Evolutionary conservation across 2,113 vertebrate species (phyloP).

Genomic region (Ptychochromis oligacanthus): DNA sequence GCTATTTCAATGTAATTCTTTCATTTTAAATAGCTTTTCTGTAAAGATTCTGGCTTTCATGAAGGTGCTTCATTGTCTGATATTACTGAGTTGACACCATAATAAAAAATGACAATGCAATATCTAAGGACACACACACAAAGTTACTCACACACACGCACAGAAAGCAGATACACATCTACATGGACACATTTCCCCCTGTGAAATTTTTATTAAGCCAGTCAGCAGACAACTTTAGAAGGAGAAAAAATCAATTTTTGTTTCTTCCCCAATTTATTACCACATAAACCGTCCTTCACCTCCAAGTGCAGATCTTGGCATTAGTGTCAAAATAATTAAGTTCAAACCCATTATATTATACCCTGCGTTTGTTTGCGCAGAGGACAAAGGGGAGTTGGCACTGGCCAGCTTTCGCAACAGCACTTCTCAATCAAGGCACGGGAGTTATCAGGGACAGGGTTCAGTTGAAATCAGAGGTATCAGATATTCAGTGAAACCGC

Average conservation of each 20-base stretch:
- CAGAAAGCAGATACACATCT: conserved; percentile 50
- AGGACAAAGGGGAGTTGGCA: conserved; percentile 35
- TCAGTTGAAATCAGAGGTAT: not conserved
- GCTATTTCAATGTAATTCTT: not conserved
- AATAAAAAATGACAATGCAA: not conserved
- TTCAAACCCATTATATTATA: conserved; percentile 70
- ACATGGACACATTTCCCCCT: conserved; percentile 65
- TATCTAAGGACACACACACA: not conserved
- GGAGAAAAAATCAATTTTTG: conserved; percentile 78
- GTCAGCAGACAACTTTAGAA: conserved; percentile 72
- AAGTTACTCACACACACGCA: not conserved
- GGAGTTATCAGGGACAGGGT: conserved; percentile 5
- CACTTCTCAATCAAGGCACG: conserved; percentile 13
- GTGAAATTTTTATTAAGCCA: conserved; percentile 83
- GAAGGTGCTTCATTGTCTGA: not conserved
- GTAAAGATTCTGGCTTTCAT: not conserved
- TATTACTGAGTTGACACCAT: not conserved
- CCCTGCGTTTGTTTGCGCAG: conserved; percentile 43
- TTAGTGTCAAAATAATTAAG: conserved; percentile 70
- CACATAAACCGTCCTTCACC: conserved; percentile 74
- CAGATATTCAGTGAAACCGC: conserved; percentile 1
- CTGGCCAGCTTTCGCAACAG: not conserved
- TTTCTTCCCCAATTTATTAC: conserved; percentile 75
- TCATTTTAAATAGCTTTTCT: not conserved
- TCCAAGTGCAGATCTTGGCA: conserved; percentile 44